Base-by-base conservation (phyloP, 37 sponge, comb jelly and placozoan species). In the Eunapius fragilis region DNA sequence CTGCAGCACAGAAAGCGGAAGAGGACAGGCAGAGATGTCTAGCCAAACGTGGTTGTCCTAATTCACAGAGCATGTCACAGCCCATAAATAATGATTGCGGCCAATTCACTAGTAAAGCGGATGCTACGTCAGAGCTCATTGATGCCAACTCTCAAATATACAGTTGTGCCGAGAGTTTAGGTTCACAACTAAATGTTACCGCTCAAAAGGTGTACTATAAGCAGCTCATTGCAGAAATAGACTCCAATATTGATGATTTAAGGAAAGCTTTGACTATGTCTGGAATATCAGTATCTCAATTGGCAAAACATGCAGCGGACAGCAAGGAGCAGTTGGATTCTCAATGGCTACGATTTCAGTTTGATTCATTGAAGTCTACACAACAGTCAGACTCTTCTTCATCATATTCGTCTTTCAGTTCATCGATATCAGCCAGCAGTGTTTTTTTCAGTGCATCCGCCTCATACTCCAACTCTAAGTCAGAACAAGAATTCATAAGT, bases 301-400 rank as follows among this genome's bases (percentile, higher is more conserved):
- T 82, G 26, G 83, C 83, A 45, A 26, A 74, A 3, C 83, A 87
- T 72, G 58, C 74, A 73, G 37, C 22, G n/a, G 58, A 58, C 22
- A 19, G 22, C 58, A 58, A 58, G 22, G 58, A 58, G 17, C 58
- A 82, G 24, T 72, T 72, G 37, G 71, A 70, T 25, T 69, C 70
- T 6, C 38, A 34, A 24, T 82, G 82, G 82, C 33, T 72, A 6
- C 23, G 49, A 13, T 82, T 69, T 82, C 22, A 24, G 25, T 81
- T 69, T 14, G 34, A 33, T 26, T 69, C 35, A 22, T 27, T 38
- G 0, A 19, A 10, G 22, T 58, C 58, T 2, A 17, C 58, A 58
- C 58, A 58, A 19, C 58, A 58, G 17, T 17, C 85, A 58, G 58
- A 58, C 58, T 2, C 58, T 14, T 58, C 58, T 1, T 58, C 58